These are phyloP conservation scores for Suricata suricatta DNA, from an alignment of 2,113 vertebrate genomes.

Conservation along the genomic window DNA sequence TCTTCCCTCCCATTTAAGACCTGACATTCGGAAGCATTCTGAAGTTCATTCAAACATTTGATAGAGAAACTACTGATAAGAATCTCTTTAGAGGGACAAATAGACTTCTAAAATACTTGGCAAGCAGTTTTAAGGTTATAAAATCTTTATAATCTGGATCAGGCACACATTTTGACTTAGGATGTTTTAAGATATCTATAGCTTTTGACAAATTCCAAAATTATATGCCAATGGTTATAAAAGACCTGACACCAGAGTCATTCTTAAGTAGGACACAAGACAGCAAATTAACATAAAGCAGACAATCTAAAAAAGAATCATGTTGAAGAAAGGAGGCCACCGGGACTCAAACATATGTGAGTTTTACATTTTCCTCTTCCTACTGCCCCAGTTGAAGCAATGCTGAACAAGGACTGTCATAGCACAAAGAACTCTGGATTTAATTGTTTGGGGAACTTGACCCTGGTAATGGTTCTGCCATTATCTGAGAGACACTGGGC, in stretches of 20 bases:
- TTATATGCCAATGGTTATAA: neutral
- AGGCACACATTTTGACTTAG: neutral
- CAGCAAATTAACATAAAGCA: neutral
- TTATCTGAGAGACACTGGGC: fast-evolving
- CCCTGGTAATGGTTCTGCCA: neutral
- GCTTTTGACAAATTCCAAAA: neutral
- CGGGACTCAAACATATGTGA: neutral
- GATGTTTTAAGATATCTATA: neutral
- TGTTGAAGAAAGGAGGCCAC: neutral
- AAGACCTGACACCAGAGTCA: neutral
- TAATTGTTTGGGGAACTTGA: neutral
- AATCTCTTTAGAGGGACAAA: neutral
- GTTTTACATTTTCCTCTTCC: neutral
- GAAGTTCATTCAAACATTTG: slow-evolving; percentile 24
- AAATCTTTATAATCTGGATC: slow-evolving; percentile 3
- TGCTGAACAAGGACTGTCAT: neutral
- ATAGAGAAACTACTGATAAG: slow-evolving; percentile 13
- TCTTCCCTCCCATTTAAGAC: slow-evolving; percentile 63
- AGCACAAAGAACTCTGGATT: neutral
- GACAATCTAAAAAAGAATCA: neutral
- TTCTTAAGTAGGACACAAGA: slow-evolving; percentile 1
- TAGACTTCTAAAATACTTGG: slow-evolving; percentile 42
- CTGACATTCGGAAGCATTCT: neutral
- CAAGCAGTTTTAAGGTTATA: neutral
- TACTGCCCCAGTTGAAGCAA: neutral